Conservation (phyloP, 1,140 invertebrate genomes). For the Eufriesea mexicana region DNA sequence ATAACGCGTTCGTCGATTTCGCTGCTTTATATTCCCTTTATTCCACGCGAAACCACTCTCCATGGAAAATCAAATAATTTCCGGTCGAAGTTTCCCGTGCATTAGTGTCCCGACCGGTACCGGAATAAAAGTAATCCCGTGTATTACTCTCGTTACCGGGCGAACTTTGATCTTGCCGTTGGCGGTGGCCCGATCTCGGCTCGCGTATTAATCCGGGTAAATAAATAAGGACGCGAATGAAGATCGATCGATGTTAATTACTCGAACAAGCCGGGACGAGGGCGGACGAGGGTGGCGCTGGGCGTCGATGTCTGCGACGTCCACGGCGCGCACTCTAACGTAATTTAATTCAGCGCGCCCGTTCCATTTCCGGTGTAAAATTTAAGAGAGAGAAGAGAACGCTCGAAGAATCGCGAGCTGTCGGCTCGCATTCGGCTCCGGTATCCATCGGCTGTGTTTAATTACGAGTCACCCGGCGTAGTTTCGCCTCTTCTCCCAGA, state of each 20-base stretch:
- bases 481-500: conserved; percentile 64
- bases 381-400: conserved; percentile 38
- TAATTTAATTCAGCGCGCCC: conserved; percentile 39
- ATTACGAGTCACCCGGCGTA: conserved; percentile 72
- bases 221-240: conserved; percentile 8
- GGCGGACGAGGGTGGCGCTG: background rate
- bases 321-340: background rate
- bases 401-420: conserved; percentile 55
- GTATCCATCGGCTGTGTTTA: conserved; percentile 69
- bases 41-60: background rate
- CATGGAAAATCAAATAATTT: conserved; percentile 10
- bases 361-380: conserved; percentile 43
- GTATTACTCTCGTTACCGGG: background rate
- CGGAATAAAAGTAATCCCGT: background rate
- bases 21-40: background rate
- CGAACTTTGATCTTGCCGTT: background rate
- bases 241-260: conserved; percentile 36
- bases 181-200: background rate
- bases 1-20: background rate
- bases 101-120: background rate
- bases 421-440: conserved; percentile 47
- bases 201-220: background rate
- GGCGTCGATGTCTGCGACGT: background rate
- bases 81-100: background rate
- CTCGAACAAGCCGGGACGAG: background rate